A percentile compares a stretch with the other conserved stretches of the same genome.
Evolutionary conservation across 2,888 invertebrate species (phyloP).

Genomic region (Dolomedes plantarius): DNA sequence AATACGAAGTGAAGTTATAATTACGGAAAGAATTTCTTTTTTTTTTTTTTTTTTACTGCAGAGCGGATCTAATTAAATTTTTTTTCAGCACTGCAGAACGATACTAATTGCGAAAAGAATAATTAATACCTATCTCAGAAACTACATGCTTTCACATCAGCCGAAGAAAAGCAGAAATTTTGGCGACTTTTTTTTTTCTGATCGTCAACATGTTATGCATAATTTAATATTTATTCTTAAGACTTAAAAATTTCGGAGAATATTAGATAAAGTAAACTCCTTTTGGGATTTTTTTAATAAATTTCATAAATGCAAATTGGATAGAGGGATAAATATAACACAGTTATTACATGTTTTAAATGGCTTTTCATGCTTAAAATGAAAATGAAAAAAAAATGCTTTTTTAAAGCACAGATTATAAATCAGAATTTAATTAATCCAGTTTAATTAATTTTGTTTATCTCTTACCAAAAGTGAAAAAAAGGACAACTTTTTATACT

Average conservation of each 20-base stretch:
- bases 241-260: neutral
- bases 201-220: neutral
- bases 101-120: slow-evolving; percentile 58
- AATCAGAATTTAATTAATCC: too few species aligned
- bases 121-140: slow-evolving; percentile 41
- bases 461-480: too few species aligned
- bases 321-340: too few species aligned
- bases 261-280: neutral
- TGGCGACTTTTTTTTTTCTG: neutral
- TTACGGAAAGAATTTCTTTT: slow-evolving; percentile 31
- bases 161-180: neutral
- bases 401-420: too few species aligned
- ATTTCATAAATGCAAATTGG: neutral
- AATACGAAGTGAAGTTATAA: slow-evolving; percentile 45
- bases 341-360: too few species aligned
- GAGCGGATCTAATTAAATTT: slow-evolving; percentile 65
- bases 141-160: neutral
- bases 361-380: too few species aligned
- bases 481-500: too few species aligned
- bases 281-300: neutral
- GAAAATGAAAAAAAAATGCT: too few species aligned
- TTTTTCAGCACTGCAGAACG: slow-evolving; percentile 35
- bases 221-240: neutral
- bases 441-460: too few species aligned
- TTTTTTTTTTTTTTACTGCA: neutral